A percentile compares a stretch with the other conserved stretches of the same genome.
Conservation (phyloP, 2,113 vertebrate genomes). For the Monopterus albus region DNA sequence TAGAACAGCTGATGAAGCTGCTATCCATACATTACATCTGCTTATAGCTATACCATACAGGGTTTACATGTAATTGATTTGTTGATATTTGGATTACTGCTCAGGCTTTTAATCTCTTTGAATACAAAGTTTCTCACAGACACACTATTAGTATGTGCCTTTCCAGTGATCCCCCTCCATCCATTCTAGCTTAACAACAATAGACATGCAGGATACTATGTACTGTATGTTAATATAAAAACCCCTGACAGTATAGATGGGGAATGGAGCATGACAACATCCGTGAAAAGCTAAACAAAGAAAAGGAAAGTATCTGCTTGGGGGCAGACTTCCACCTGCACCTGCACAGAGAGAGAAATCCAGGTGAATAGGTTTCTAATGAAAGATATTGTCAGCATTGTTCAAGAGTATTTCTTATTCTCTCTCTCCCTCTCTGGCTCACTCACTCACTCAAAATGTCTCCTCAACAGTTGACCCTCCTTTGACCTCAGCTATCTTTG, state of each 20-base stretch:
- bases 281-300: slow-evolving; percentile 44
- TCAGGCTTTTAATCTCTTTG: slow-evolving; percentile 34
- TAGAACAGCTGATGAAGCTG: background rate
- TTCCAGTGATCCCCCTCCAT: slow-evolving; percentile 1
- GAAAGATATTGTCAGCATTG: slow-evolving; percentile 63
- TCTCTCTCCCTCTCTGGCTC: slow-evolving; percentile 11
- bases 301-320: slow-evolving; percentile 45
- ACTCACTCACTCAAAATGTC: slow-evolving; percentile 6
- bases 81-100: slow-evolving; percentile 21
- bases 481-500: slow-evolving; percentile 57
- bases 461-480: slow-evolving; percentile 60
- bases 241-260: background rate
- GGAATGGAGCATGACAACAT: slow-evolving; percentile 31
- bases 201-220: background rate
- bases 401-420: slow-evolving; percentile 41
- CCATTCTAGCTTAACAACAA: background rate
- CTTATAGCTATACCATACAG: background rate
- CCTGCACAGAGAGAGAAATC: slow-evolving; percentile 47
- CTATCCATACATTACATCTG: slow-evolving; percentile 4
- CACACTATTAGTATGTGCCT: background rate
- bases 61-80: slow-evolving; percentile 28
- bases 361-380: slow-evolving; percentile 43
- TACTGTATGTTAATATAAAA: slow-evolving; percentile 22
- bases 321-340: slow-evolving; percentile 44
- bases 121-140: background rate